Evolutionary conservation across 1,140 invertebrate genomes (phyloP).

Genomic region (Hycleus phaleratus): DNA sequence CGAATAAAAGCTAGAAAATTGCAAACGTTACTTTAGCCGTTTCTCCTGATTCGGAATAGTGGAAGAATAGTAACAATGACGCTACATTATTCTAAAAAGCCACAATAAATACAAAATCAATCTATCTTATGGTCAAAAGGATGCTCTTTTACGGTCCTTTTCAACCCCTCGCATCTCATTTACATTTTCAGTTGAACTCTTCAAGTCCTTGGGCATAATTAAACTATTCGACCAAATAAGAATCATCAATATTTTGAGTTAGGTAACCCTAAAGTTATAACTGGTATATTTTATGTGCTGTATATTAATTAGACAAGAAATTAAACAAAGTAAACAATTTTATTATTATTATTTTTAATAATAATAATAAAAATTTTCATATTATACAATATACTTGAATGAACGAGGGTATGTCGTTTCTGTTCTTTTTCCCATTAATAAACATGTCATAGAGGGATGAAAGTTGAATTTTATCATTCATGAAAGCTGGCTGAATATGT

Average conservation of each 20-base stretch:
- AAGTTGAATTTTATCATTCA: constrained; percentile 8
- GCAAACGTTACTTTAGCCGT: constrained; percentile 10
- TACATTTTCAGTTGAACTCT: constrained; percentile 25
- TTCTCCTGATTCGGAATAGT: constrained; percentile 16
- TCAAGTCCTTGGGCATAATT: constrained; percentile 20
- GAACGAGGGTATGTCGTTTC: not conserved
- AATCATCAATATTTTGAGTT: constrained; percentile 18
- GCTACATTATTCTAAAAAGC: constrained; percentile 20
- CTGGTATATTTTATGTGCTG: constrained; percentile 9
- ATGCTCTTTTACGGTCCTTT: constrained; percentile 12
- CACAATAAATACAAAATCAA: constrained; percentile 25
- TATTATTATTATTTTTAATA: not conserved
- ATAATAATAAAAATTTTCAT: not conserved
- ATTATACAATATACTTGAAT: no score
- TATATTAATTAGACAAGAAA: constrained; percentile 11
- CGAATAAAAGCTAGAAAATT: constrained; percentile 11
- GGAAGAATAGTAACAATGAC: constrained; percentile 22
- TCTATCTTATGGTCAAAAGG: constrained; percentile 25
- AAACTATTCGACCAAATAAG: constrained; percentile 25
- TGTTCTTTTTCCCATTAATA: constrained; percentile 4
- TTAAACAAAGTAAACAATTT: no score
- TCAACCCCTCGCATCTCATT: constrained; percentile 21
- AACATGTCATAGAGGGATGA: constrained; percentile 11
- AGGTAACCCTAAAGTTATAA: constrained; percentile 17
- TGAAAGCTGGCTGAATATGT: not conserved